Conservation (phyloP, 1,140 invertebrate species). For the Metopolophium dirhodum region DNA sequence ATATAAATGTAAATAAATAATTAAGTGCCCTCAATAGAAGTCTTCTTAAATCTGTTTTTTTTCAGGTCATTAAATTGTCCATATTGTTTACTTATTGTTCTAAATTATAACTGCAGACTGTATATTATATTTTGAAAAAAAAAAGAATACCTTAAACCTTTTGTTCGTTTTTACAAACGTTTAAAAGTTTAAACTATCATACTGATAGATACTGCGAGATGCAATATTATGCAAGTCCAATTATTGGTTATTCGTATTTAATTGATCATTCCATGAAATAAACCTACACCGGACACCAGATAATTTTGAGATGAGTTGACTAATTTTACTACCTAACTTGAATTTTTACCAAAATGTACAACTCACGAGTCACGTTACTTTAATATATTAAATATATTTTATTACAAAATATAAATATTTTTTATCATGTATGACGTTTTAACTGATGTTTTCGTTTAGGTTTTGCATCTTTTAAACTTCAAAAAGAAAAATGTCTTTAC, state of each 20-base stretch:
- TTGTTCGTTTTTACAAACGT: background rate
- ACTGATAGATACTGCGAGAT: background rate
- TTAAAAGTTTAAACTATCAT: background rate
- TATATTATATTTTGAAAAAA: too few relatives aligned
- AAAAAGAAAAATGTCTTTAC: background rate
- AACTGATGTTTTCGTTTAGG: background rate
- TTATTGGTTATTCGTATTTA: background rate
- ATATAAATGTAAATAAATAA: too few relatives aligned
- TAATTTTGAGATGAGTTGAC: background rate
- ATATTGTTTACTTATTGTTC: too few relatives aligned
- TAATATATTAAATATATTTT: background rate
- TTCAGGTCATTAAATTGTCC: too few relatives aligned
- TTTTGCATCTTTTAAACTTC: background rate
- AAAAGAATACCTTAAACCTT: too few relatives aligned
- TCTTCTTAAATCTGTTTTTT: too few relatives aligned
- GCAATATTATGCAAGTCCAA: background rate
- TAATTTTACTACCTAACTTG: background rate
- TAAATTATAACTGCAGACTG: too few relatives aligned
- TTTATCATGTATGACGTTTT: background rate
- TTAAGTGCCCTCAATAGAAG: too few relatives aligned
- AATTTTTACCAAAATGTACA: background rate
- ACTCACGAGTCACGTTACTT: background rate
- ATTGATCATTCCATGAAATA: background rate
- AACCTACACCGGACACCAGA: background rate
- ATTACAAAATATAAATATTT: background rate